Percentiles rank a stretch among this genome's conserved stretches.
phyloP scores from a whole-genome alignment of 2,888 invertebrate genomes.

The Tetragonisca angustula region DNA sequence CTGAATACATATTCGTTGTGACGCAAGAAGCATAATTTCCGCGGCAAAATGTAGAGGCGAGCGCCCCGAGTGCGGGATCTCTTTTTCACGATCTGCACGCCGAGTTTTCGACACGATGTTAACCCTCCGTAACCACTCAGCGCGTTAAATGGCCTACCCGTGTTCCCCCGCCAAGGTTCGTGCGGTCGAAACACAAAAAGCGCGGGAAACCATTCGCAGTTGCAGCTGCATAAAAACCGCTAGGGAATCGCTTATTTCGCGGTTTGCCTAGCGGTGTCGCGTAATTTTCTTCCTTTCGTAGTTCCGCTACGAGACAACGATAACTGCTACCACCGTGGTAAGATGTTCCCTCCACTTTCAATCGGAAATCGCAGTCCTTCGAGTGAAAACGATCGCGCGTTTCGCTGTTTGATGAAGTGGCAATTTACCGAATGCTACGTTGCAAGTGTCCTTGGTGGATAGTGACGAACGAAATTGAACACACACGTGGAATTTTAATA shows the following conservation, averaged over 20 bases:
- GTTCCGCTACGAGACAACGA: neutral
- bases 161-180: constrained; percentile 28
- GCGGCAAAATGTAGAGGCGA: neutral
- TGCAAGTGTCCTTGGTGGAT: too few relatives aligned
- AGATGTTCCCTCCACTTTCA: neutral
- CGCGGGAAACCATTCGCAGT: constrained; percentile 20
- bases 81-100: constrained; percentile 12
- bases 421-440: too few relatives aligned
- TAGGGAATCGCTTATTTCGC: constrained; percentile 38
- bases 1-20: neutral
- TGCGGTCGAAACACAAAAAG: constrained; percentile 47
- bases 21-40: constrained; percentile 11
- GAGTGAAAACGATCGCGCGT: too few relatives aligned
- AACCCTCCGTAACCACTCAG: constrained; percentile 39
- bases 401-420: too few relatives aligned
- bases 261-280: constrained; percentile 10
- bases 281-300: neutral
- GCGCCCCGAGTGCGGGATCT: neutral
- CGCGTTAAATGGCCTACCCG: constrained; percentile 45
- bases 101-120: constrained; percentile 40
- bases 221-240: constrained; percentile 35
- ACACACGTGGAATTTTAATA: too few relatives aligned
- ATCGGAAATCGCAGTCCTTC: neutral
- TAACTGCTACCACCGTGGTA: neutral
- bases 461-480: too few relatives aligned